Percentiles rank a stretch among this genome's conserved stretches.
These are phyloP conservation scores for Musca vetustissima DNA, from an alignment of 1,140 invertebrate species.

Conservation along the genomic window DNA sequence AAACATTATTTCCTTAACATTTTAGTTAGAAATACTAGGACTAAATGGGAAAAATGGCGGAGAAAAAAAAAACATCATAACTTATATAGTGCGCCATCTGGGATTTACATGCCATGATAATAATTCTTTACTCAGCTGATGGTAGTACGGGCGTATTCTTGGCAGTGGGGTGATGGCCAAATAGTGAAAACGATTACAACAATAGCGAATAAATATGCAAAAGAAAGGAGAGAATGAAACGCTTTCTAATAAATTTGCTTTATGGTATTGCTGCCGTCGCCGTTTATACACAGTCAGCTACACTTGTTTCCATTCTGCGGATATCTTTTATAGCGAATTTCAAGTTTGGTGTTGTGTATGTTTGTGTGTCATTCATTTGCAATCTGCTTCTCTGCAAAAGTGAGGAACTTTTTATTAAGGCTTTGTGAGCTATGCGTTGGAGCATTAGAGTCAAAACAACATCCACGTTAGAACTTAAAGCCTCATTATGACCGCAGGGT, in stretches of 20 bases:
- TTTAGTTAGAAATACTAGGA: too few species aligned
- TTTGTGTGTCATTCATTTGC: too few species aligned
- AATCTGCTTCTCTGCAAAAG: too few species aligned
- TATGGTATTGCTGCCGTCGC: constrained; percentile 23
- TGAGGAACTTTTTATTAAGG: too few species aligned
- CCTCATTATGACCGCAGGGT: too few species aligned
- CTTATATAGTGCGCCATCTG: constrained; percentile 30
- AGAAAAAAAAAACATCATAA: constrained; percentile 24
- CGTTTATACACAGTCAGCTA: neutral
- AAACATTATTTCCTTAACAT: too few species aligned
- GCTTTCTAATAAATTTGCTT: constrained; percentile 35
- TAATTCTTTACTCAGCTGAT: constrained; percentile 26
- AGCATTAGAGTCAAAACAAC: too few species aligned
- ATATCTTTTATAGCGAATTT: too few species aligned
- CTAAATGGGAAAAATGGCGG: neutral
- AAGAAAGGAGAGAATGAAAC: constrained; percentile 32
- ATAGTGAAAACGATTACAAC: constrained; percentile 29
- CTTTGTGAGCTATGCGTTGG: too few species aligned
- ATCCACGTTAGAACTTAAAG: too few species aligned
- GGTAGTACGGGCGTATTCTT: neutral
- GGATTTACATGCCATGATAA: constrained; percentile 30
- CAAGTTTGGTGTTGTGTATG: too few species aligned
- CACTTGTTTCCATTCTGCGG: too few species aligned
- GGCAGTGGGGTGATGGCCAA: neutral
- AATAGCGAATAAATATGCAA: constrained; percentile 32